Base-by-base conservation (phyloP, 2,888 invertebrate species). In the Poecilobothrus nobilitatus region DNA sequence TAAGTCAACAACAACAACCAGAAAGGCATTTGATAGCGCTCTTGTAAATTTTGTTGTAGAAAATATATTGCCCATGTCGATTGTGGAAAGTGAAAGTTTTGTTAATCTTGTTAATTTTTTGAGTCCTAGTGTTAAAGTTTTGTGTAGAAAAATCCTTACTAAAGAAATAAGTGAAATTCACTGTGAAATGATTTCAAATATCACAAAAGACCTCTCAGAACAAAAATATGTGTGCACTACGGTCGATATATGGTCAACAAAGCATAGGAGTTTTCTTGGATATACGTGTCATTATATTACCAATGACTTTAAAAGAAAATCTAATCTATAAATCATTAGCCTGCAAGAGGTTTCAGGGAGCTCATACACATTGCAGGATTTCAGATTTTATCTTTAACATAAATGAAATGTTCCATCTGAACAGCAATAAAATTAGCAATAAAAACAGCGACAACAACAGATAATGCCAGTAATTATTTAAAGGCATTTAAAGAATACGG, bases 221-320 rank as follows among this genome's bases (percentile, higher is more conserved):
- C 61, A 61, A 61, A n/a, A 18, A 61, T 61, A 61, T 61, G 61
- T 61, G n/a, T 61, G 61, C n/a, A 61, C 61, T n/a, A 61, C 61
- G 18, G 61, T n/a, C n/a, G 61, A 61, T 61, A 61, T 61, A 61
- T 10, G 18, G 61, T 7, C n/a, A 18, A 61, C 61, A 2, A 61
- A 61, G 18, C 61, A 61, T 61, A 61, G 61, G n/a, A 61, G 61
- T n/a, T 61, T 61, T 61, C n/a, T 61, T 18, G 61, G 61, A 1
- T 61, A 61, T n/a, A 61, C 61, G 15, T 61, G 61, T 6, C 61
- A 61, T 61, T 61, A 61, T n/a, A 61, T 61, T 7, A 61, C 61
- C n/a, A n/a, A 61, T 3, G 61, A 61, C 6, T 61, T n/a, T 61
- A 61, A 61, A 61, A 61, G 61, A n/a, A n/a, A n/a, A n/a, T 61